Percentiles rank a stretch among this genome's conserved stretches.
Conservation (phyloP, 1,140 invertebrate species). For the Trichonephila clavipes region DNA sequence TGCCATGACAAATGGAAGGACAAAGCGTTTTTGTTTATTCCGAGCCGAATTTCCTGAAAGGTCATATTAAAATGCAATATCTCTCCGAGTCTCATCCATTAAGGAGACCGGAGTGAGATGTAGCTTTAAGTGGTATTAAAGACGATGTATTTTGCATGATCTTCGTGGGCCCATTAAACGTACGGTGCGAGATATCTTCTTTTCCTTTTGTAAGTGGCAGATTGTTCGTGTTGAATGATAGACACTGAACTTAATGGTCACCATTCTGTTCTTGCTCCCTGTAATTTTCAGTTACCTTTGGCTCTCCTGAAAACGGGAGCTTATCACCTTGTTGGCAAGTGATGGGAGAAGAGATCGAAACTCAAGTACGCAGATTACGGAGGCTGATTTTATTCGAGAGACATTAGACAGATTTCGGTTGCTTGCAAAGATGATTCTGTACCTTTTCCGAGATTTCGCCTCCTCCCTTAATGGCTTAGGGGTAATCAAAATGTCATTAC, state of each 20-base stretch:
- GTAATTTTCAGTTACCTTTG: slow-evolving; percentile 77
- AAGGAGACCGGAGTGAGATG: slow-evolving; percentile 26
- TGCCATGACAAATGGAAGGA: slow-evolving; percentile 69
- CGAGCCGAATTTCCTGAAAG: slow-evolving; percentile 41
- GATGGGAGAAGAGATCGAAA: slow-evolving; percentile 74
- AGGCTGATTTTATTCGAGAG: slow-evolving; percentile 72
- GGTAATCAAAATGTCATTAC: slow-evolving; percentile 77
- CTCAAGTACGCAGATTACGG: slow-evolving; percentile 74
- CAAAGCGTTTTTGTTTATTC: slow-evolving; percentile 69
- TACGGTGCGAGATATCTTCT: slow-evolving; percentile 32
- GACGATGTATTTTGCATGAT: slow-evolving; percentile 74
- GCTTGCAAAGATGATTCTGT: slow-evolving; percentile 73
- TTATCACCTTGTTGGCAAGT: slow-evolving; percentile 75
- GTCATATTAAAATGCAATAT: slow-evolving; percentile 76
- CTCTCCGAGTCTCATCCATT: slow-evolving; percentile 66
- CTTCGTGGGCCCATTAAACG: slow-evolving; percentile 59
- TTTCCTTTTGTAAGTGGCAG: slow-evolving; percentile 71
- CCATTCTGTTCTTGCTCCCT: slow-evolving; percentile 77
- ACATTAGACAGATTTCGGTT: slow-evolving; percentile 77
- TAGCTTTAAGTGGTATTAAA: slow-evolving; percentile 76
- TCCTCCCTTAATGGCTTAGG: slow-evolving; percentile 76
- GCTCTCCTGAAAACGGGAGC: slow-evolving; percentile 64
- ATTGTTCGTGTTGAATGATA: slow-evolving; percentile 76
- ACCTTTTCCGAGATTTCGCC: slow-evolving; percentile 70
- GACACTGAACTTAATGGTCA: slow-evolving; percentile 75